Percentiles rank a stretch among this genome's conserved stretches.
Conservation (phyloP, 2,888 invertebrate species). For the Dasypogon diadema region DNA sequence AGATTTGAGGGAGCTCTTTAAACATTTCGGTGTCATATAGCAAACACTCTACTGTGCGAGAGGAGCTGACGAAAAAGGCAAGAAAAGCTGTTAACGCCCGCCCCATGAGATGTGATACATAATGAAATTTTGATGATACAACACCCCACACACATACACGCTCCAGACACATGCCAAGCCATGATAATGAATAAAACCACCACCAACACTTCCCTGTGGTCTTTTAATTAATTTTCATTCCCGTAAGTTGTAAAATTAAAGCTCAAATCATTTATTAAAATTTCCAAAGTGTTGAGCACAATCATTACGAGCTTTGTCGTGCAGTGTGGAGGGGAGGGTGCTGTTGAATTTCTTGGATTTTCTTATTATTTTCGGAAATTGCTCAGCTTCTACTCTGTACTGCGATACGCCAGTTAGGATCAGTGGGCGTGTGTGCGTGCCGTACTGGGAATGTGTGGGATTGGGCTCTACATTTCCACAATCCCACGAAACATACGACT, state of each 20-base stretch:
- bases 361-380: conserved; percentile 49
- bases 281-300: conserved; percentile 44
- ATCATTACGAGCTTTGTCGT: conserved; percentile 1
- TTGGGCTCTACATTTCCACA: not conserved
- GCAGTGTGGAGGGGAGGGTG: too few species aligned
- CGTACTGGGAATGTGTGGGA: not conserved
- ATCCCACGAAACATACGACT: not conserved
- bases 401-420: not conserved
- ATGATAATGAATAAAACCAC: conserved; percentile 7
- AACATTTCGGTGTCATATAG: conserved; percentile 11
- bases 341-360: conserved; percentile 26
- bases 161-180: not conserved
- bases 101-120: conserved; percentile 33
- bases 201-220: conserved; percentile 17
- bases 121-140: conserved; percentile 41
- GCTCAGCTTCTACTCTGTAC: conserved; percentile 17
- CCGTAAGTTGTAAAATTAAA: conserved; percentile 42
- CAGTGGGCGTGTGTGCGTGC: not conserved
- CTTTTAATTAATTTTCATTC: conserved; percentile 46
- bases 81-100: conserved; percentile 25
- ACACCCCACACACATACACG: conserved; percentile 16
- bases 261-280: conserved; percentile 48
- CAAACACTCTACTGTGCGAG: conserved; percentile 5
- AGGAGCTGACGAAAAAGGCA: conserved; percentile 27
- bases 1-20: conserved; percentile 10